Conservation (phyloP, 2,888 invertebrate species). For the Trichogramma dendrolimi region DNA sequence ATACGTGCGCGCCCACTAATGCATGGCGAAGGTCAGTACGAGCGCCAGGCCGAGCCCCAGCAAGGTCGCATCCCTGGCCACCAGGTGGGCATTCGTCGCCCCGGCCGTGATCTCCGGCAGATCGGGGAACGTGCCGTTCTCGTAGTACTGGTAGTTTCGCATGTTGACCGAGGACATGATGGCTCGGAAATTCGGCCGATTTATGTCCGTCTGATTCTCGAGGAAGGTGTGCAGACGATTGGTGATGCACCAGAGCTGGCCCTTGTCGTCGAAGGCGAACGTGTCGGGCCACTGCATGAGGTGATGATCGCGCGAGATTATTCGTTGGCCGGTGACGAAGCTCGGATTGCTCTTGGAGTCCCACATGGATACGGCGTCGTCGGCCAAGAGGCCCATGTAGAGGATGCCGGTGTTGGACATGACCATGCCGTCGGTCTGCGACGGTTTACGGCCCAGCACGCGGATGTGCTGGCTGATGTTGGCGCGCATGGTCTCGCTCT, state of each 20-base stretch:
- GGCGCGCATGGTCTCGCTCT: constrained; percentile 56
- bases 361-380: constrained; percentile 69
- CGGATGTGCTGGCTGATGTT: constrained; percentile 52
- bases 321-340: constrained; percentile 58
- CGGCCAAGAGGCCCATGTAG: constrained; percentile 67
- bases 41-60: too few species aligned
- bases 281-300: constrained; percentile 72
- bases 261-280: constrained; percentile 64
- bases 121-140: constrained; percentile 39
- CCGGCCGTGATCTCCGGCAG: constrained; percentile 37
- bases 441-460: constrained; percentile 61
- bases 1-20: too few species aligned
- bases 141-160: constrained; percentile 61
- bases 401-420: constrained; percentile 68
- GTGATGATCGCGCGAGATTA: constrained; percentile 64
- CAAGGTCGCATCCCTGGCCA: too few species aligned
- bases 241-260: constrained; percentile 65
- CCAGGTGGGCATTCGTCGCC: constrained; percentile 16
- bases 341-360: constrained; percentile 64
- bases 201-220: constrained; percentile 58
- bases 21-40: too few species aligned
- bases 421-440: constrained; percentile 71
- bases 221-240: constrained; percentile 67
- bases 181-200: constrained; percentile 66
- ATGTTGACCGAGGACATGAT: constrained; percentile 57